A percentile compares a stretch with the other conserved stretches of the same genome.
Evolutionary conservation across 2,113 vertebrate species (phyloP).

Genomic region (Alligator sinensis): DNA sequence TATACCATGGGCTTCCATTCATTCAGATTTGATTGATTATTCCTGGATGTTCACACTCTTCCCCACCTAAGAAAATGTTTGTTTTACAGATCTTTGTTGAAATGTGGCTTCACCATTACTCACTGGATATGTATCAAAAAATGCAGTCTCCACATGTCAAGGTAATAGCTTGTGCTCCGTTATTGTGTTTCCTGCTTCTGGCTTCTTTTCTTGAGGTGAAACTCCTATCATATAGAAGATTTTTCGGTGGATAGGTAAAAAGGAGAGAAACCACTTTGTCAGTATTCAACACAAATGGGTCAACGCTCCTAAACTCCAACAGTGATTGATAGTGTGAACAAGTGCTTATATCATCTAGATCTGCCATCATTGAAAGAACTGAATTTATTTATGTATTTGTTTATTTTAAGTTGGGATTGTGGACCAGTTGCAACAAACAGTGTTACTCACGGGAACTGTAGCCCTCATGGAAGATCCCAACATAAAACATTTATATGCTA

Average conservation of each 20-base stretch:
- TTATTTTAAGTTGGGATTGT: slow-evolving; percentile 30
- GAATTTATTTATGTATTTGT: slow-evolving; percentile 3
- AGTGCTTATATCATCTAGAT: slow-evolving; percentile 32
- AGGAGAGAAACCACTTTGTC: neutral
- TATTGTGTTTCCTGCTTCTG: neutral
- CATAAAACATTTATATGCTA: neutral
- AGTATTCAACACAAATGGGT: neutral
- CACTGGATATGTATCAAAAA: slow-evolving; percentile 96
- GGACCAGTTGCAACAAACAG: slow-evolving; percentile 55
- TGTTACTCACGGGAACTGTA: neutral
- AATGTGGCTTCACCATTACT: slow-evolving; percentile 99
- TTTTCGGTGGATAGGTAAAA: neutral
- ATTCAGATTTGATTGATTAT: neutral
- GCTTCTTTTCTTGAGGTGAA: neutral
- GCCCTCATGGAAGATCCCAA: neutral
- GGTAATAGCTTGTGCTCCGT: slow-evolving; percentile 80
- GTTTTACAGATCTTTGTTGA: slow-evolving; percentile 94
- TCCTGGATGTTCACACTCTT: neutral
- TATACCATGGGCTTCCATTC: neutral
- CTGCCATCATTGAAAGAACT: slow-evolving; percentile 28
- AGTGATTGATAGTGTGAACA: slow-evolving; percentile 5
- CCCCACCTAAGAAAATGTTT: neutral
- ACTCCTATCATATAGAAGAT: neutral
- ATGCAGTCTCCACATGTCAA: slow-evolving; percentile 97
- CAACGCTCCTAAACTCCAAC: neutral